A percentile compares a stretch with the other conserved stretches of the same genome.
These are phyloP conservation scores for Pangasius djambal DNA, from an alignment of 2,797 vertebrate species.

Conservation along the genomic window DNA sequence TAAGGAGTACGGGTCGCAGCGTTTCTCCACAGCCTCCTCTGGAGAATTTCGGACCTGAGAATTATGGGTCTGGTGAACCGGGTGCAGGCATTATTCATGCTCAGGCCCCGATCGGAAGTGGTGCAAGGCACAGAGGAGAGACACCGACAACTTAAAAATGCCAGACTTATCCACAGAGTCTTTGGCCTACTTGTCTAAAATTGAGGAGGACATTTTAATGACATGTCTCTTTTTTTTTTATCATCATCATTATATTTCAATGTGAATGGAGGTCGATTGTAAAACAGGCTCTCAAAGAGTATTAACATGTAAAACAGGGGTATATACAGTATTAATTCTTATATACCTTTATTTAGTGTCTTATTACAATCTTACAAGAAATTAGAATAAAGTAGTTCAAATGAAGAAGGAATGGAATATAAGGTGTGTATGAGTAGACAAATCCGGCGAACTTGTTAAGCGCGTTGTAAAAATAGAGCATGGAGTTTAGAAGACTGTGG, in stretches of 20 bases:
- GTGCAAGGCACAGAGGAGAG: slow-evolving; percentile 31
- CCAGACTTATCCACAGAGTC: slow-evolving; percentile 52
- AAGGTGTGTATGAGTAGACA: not conserved
- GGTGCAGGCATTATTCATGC: slow-evolving; percentile 60
- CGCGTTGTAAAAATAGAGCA: not conserved
- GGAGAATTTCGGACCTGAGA: slow-evolving; percentile 53
- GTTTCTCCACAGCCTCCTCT: slow-evolving; percentile 51
- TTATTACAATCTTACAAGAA: not conserved
- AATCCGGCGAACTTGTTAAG: not conserved
- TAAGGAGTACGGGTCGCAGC: slow-evolving; percentile 60
- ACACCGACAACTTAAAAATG: slow-evolving; percentile 44
- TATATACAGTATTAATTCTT: not conserved
- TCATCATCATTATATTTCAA: not conserved
- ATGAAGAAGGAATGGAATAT: not conserved
- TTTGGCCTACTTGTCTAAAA: slow-evolving; percentile 58
- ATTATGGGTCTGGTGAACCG: slow-evolving; percentile 59
- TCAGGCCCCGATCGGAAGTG: slow-evolving; percentile 43
- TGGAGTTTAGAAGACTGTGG: not conserved
- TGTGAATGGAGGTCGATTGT: slow-evolving; percentile 17
- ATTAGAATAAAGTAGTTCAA: not conserved
- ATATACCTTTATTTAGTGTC: not conserved
- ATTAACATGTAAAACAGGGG: not conserved
- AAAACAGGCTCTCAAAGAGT: slow-evolving; percentile 24
- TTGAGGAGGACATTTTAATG: slow-evolving; percentile 53
- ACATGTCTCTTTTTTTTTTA: not conserved